phyloP scores from a whole-genome alignment of 2,113 vertebrate genomes.

The Daubentonia madagascariensis region DNA sequence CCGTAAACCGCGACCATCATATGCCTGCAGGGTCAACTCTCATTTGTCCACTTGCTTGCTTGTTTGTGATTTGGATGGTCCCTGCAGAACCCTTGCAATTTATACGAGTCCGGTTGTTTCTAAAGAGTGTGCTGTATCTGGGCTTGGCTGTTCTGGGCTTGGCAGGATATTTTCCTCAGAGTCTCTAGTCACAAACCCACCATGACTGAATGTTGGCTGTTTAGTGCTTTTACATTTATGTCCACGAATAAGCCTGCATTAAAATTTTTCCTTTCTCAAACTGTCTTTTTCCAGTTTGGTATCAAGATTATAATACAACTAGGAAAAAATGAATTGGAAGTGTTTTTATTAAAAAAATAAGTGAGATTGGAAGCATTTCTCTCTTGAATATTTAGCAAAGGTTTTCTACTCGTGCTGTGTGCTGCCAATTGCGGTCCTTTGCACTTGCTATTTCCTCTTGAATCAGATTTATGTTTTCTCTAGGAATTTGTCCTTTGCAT shows the following conservation, averaged over 20 bases:
- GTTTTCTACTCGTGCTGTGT: background rate
- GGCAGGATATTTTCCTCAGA: background rate
- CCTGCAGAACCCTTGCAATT: background rate
- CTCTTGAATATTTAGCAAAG: background rate
- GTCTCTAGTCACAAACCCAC: background rate
- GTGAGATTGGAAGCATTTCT: background rate
- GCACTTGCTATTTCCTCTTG: background rate
- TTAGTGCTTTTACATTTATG: background rate
- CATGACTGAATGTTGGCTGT: background rate
- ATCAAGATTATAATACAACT: background rate
- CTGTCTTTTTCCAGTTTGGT: background rate
- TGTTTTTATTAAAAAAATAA: background rate
- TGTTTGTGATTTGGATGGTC: background rate
- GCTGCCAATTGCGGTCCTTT: background rate
- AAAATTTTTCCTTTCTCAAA: background rate
- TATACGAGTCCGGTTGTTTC: background rate
- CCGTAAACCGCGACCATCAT: accelerated
- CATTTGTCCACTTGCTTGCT: background rate
- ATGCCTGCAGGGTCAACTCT: background rate
- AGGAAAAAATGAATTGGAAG: background rate
- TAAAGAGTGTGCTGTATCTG: no score
- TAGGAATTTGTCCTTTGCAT: background rate
- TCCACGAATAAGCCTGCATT: background rate
- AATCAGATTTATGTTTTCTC: background rate
- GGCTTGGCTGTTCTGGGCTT: background rate